phyloP scores from a whole-genome alignment of 2,113 vertebrate species.

The Macquaria ambigua region DNA sequence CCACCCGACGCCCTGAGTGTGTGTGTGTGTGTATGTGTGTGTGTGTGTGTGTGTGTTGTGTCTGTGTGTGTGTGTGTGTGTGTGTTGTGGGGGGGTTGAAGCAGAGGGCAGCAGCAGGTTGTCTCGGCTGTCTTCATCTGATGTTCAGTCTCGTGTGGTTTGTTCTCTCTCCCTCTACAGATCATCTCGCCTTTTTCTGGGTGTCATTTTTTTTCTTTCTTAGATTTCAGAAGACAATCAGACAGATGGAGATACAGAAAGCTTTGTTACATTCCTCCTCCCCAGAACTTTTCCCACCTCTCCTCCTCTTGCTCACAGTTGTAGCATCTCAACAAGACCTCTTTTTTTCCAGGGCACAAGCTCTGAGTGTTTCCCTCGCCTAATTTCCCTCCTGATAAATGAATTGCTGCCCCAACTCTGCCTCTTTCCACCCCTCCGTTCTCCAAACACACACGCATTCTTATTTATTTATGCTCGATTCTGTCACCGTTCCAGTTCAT shows the following conservation, averaged over 20 bases:
- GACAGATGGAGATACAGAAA: slow-evolving; percentile 14
- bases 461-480: slow-evolving; percentile 68
- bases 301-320: slow-evolving; percentile 17
- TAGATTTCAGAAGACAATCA: slow-evolving; percentile 32
- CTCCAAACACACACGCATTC: slow-evolving; percentile 45
- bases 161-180: slow-evolving; percentile 4
- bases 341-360: slow-evolving; percentile 23
- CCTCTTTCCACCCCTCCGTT: slow-evolving; percentile 41
- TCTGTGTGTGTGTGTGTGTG: not conserved
- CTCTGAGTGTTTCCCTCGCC: slow-evolving; percentile 29
- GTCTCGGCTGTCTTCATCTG: slow-evolving; percentile 2
- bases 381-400: slow-evolving; percentile 65
- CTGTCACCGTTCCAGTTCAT: slow-evolving; percentile 64
- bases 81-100: slow-evolving; percentile 25
- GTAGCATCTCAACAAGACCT: slow-evolving; percentile 18
- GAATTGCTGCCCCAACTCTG: slow-evolving; percentile 37
- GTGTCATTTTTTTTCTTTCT: not conserved
- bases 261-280: not conserved
- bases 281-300: not conserved
- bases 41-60: not conserved
- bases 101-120: slow-evolving; percentile 49
- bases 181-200: slow-evolving; percentile 1
- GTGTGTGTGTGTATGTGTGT: not conserved
- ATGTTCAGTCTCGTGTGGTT: slow-evolving; percentile 25
- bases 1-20: not conserved